Conservation (phyloP, 2,797 vertebrate genomes). For the Rhadinocentrus ornatus region DNA sequence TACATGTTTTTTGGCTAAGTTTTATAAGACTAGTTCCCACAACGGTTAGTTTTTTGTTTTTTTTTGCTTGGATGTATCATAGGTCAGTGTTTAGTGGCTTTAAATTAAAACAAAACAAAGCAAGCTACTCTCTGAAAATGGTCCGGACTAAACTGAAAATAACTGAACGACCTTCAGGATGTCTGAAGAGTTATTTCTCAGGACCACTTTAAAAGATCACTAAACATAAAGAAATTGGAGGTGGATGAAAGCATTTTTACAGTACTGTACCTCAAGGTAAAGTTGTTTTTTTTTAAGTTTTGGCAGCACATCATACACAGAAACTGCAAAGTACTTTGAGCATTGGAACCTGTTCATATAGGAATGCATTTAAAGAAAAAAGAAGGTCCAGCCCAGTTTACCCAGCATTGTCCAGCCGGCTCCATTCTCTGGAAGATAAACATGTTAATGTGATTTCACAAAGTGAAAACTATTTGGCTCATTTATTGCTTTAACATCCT, state of each 20-base stretch:
- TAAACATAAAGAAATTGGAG: not conserved
- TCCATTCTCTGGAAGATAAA: constrained; percentile 27
- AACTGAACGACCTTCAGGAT: not conserved
- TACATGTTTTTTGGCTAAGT: not conserved
- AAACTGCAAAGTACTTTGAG: constrained; percentile 25
- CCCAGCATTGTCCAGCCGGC: constrained; percentile 9
- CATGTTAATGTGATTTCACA: constrained; percentile 27
- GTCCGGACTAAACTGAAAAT: not conserved
- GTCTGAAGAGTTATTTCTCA: not conserved
- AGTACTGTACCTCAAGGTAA: not conserved
- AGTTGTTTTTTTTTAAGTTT: not conserved
- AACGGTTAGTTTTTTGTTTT: not conserved
- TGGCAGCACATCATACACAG: not conserved
- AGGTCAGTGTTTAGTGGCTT: too few relatives aligned
- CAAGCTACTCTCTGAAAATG: too few relatives aligned
- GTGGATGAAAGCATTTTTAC: not conserved
- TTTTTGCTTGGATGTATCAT: too few relatives aligned
- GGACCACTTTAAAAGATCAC: not conserved
- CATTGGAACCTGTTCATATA: constrained; percentile 13
- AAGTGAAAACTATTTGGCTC: constrained; percentile 5
- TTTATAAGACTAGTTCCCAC: not conserved
- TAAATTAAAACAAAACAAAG: too few relatives aligned
- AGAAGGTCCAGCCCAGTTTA: too few relatives aligned
- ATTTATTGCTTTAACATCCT: not conserved
- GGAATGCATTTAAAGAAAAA: not conserved